phyloP scores from a whole-genome alignment of 2,888 invertebrate genomes.

The Pelosia muscerda region DNA sequence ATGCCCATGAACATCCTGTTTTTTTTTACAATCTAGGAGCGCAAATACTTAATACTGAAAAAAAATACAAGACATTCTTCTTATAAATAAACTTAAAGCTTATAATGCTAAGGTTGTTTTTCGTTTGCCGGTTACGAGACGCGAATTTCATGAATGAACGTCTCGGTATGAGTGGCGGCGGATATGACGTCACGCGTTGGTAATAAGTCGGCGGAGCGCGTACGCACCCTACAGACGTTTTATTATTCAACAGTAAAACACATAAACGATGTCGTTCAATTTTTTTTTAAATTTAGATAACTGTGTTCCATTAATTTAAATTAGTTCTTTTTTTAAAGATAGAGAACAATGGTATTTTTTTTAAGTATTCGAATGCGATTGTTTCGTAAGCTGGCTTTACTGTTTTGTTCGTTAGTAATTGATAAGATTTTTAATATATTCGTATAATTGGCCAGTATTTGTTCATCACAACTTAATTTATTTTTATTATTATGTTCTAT shows the following conservation, averaged over 20 bases:
- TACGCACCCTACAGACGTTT: constrained; percentile 63
- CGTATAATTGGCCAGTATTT: background rate
- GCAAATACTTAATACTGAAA: constrained; percentile 30
- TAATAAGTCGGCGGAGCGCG: constrained; percentile 61
- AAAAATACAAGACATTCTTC: constrained; percentile 9
- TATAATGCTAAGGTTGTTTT: constrained; percentile 24
- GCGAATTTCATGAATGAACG: constrained; percentile 75
- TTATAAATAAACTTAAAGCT: background rate
- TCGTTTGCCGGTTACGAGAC: constrained; percentile 28
- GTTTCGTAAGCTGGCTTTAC: background rate
- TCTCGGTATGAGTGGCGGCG: constrained; percentile 71
- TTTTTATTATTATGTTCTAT: background rate
- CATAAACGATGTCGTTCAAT: constrained; percentile 31
- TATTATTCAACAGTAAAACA: constrained; percentile 44
- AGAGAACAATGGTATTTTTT: background rate
- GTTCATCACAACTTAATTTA: background rate
- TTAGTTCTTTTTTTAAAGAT: constrained; percentile 4
- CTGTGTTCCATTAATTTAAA: constrained; percentile 2
- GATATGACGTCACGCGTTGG: constrained; percentile 74
- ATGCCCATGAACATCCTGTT: constrained; percentile 45
- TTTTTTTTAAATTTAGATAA: constrained; percentile 12
- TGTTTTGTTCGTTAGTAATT: too few species aligned
- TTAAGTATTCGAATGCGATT: background rate
- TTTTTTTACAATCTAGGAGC: constrained; percentile 46
- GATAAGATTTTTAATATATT: too few species aligned